phyloP scores from a whole-genome alignment of 2,113 vertebrate genomes.

The Bubalus kerabau region DNA sequence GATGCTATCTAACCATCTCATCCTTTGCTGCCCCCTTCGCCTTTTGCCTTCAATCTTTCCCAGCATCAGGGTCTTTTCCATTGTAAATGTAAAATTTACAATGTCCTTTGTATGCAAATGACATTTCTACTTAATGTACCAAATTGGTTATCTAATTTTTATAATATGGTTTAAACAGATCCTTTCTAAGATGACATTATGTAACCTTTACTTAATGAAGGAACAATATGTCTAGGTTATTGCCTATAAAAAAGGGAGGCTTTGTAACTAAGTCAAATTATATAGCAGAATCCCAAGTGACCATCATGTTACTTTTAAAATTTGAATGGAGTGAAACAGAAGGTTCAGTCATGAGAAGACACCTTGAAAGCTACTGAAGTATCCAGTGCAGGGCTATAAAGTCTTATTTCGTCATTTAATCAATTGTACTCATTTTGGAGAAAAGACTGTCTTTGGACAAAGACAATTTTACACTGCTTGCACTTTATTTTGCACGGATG shows the following conservation, averaged over 20 bases:
- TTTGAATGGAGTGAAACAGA: slow-evolving; percentile 45
- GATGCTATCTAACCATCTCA: neutral
- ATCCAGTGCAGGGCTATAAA: slow-evolving; percentile 40
- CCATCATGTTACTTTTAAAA: slow-evolving; percentile 51
- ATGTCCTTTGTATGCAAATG: slow-evolving; percentile 7
- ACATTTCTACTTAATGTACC: slow-evolving; percentile 44
- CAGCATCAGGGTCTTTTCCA: neutral
- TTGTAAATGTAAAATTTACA: slow-evolving; percentile 24
- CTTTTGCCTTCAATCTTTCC: neutral
- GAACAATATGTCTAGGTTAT: slow-evolving; percentile 50
- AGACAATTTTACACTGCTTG: slow-evolving; percentile 48
- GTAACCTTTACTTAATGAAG: slow-evolving; percentile 55
- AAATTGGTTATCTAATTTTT: slow-evolving; percentile 49
- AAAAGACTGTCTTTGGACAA: slow-evolving; percentile 23
- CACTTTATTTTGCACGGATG: slow-evolving; percentile 63
- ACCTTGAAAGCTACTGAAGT: slow-evolving; percentile 8
- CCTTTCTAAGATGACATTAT: slow-evolving; percentile 48
- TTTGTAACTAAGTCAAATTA: slow-evolving; percentile 64
- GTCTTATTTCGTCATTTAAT: slow-evolving; percentile 49
- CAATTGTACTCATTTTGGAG: slow-evolving; percentile 47
- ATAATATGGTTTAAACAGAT: slow-evolving; percentile 53
- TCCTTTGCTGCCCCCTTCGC: neutral
- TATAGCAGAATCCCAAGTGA: slow-evolving; percentile 49
- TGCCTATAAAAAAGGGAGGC: slow-evolving; percentile 66
- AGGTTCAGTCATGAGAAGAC: slow-evolving; percentile 44